Percentiles rank a stretch among this genome's conserved stretches.
These are phyloP conservation scores for Zonitis immaculata DNA, from an alignment of 2,888 invertebrate species.

Conservation along the genomic window DNA sequence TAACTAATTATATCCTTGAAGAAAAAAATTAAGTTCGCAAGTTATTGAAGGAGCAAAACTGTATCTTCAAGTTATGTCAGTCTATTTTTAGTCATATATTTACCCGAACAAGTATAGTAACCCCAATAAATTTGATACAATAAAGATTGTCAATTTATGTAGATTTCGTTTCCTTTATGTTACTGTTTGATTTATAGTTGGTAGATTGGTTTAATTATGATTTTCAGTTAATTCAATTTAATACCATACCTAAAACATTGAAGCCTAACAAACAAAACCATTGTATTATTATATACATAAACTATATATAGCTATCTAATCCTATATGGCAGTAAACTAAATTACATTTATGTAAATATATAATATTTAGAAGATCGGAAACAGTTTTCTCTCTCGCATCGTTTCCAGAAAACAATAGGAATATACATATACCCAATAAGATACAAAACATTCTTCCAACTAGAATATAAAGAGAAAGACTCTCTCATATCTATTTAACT, in stretches of 20 bases:
- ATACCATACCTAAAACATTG: neutral
- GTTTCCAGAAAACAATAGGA: neutral
- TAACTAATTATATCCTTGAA: too few relatives aligned
- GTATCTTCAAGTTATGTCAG: too few relatives aligned
- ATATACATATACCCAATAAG: neutral
- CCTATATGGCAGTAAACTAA: constrained; percentile 15
- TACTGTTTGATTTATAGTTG: neutral
- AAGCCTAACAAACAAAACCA: constrained; percentile 12
- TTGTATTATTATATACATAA: too few relatives aligned
- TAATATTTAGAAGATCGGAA: neutral
- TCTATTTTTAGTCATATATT: neutral
- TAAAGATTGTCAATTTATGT: neutral
- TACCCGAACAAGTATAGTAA: neutral
- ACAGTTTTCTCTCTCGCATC: neutral
- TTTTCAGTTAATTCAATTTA: constrained; percentile 2
- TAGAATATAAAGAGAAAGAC: neutral
- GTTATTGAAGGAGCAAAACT: too few relatives aligned
- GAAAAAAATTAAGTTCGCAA: too few relatives aligned
- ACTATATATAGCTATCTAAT: too few relatives aligned
- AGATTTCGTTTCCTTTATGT: neutral
- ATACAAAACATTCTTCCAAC: neutral
- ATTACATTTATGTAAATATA: constrained; percentile 23
- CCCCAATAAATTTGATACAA: neutral
- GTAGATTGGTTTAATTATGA: constrained; percentile 1
- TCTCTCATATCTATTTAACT: neutral